Conservation (phyloP, 2,888 invertebrate species). For the Melanostoma mellinum region DNA sequence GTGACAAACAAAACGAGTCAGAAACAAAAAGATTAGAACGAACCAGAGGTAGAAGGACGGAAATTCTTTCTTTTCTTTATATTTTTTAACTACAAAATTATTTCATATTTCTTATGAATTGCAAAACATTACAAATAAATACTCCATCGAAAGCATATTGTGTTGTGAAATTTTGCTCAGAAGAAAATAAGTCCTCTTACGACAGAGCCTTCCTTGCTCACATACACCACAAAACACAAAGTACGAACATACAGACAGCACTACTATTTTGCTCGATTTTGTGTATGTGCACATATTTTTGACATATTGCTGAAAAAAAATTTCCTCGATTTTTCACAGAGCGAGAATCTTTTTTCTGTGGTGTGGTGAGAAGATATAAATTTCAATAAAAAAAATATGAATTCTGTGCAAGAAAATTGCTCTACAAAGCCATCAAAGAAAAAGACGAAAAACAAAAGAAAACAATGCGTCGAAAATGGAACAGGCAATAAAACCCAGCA, state of each 20-base stretch:
- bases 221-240: constrained; percentile 46
- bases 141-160: background rate
- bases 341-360: constrained; percentile 19
- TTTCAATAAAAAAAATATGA: constrained; percentile 54
- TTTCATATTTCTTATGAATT: constrained; percentile 45
- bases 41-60: constrained; percentile 24
- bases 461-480: constrained; percentile 61
- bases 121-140: constrained; percentile 34
- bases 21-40: constrained; percentile 48
- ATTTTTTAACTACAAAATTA: constrained; percentile 34
- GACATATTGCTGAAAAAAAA: constrained; percentile 67
- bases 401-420: constrained; percentile 62
- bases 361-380: constrained; percentile 1
- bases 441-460: constrained; percentile 71
- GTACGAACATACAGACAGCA: constrained; percentile 62
- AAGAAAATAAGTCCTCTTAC: constrained; percentile 50
- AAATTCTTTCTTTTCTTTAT: constrained; percentile 45
- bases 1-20: constrained; percentile 53
- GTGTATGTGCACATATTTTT: constrained; percentile 68
- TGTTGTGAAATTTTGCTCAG: constrained; percentile 5
- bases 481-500: constrained; percentile 29
- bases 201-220: constrained; percentile 64
- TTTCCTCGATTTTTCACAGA: constrained; percentile 53
- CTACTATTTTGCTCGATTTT: constrained; percentile 30
- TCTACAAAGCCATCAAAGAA: constrained; percentile 66